Conservation (phyloP, 2,888 invertebrate genomes). For the Gandaritis pyraliata region DNA sequence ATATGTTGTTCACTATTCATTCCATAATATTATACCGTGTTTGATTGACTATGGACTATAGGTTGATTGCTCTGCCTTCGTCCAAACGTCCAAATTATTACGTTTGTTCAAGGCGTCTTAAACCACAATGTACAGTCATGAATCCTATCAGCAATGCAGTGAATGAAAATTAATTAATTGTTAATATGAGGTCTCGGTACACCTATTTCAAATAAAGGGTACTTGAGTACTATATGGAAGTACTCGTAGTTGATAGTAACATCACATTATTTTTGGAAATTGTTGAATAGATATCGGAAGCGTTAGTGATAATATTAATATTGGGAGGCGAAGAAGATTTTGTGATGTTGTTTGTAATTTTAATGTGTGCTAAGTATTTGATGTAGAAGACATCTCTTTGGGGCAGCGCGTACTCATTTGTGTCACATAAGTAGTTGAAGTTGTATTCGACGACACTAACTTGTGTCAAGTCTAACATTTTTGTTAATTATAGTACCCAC, state of each 20-base stretch:
- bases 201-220: constrained; percentile 14
- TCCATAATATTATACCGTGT: background rate
- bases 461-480: background rate
- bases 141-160: constrained; percentile 29
- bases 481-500: background rate
- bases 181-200: constrained; percentile 6
- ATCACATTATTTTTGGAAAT: constrained; percentile 39
- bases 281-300: constrained; percentile 34
- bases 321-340: constrained; percentile 30
- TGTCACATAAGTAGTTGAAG: background rate
- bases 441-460: constrained; percentile 3
- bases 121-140: constrained; percentile 30
- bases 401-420: background rate
- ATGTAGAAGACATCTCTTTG: constrained; percentile 9
- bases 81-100: constrained; percentile 11
- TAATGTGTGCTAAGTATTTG: constrained; percentile 22
- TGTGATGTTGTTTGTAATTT: constrained; percentile 38
- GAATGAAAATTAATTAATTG: constrained; percentile 1
- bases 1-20: constrained; percentile 2
- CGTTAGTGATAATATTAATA: constrained; percentile 34
- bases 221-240: constrained; percentile 7
- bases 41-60: background rate
- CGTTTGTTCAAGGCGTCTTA: constrained; percentile 27
- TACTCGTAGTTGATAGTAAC: constrained; percentile 27
- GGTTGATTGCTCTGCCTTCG: background rate